A percentile compares a stretch with the other conserved stretches of the same genome.
phyloP scores from a whole-genome alignment of 2,113 vertebrate genomes.

The Callospermophilus lateralis region DNA sequence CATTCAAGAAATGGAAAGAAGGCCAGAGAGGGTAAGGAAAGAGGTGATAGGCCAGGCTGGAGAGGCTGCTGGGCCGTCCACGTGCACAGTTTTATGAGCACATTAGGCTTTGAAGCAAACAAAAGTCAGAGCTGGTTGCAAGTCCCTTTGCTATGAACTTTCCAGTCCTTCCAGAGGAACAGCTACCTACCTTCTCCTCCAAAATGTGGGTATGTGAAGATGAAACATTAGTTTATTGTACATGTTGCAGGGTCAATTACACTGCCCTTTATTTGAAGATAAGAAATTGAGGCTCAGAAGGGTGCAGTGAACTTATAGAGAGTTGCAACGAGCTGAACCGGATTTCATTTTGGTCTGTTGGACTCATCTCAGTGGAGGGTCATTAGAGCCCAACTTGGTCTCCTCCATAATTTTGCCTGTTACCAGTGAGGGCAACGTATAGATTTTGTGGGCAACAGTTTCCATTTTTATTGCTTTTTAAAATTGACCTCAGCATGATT shows the following conservation, averaged over 20 bases:
- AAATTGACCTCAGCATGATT: conserved; percentile 2
- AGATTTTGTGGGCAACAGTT: background rate
- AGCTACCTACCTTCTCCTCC: background rate
- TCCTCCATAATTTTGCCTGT: conserved; percentile 4
- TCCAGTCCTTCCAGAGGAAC: background rate
- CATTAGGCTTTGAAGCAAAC: background rate
- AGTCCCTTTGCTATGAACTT: background rate
- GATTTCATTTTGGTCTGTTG: background rate
- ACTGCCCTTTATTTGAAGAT: background rate
- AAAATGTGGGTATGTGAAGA: background rate
- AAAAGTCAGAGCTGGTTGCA: background rate
- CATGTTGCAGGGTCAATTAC: background rate
- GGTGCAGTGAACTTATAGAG: background rate
- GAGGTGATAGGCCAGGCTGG: background rate
- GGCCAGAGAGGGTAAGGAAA: background rate
- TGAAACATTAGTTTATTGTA: background rate
- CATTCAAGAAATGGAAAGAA: background rate
- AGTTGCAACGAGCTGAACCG: background rate
- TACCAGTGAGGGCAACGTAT: background rate
- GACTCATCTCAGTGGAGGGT: background rate
- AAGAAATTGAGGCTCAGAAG: conserved; percentile 14
- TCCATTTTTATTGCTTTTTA: conserved; percentile 54
- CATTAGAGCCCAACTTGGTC: conserved; percentile 1
- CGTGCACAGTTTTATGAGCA: background rate
- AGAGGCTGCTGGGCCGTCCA: background rate